Evolutionary conservation across 2,888 invertebrate species (phyloP).

Genomic region (Lithophane ornitopus): DNA sequence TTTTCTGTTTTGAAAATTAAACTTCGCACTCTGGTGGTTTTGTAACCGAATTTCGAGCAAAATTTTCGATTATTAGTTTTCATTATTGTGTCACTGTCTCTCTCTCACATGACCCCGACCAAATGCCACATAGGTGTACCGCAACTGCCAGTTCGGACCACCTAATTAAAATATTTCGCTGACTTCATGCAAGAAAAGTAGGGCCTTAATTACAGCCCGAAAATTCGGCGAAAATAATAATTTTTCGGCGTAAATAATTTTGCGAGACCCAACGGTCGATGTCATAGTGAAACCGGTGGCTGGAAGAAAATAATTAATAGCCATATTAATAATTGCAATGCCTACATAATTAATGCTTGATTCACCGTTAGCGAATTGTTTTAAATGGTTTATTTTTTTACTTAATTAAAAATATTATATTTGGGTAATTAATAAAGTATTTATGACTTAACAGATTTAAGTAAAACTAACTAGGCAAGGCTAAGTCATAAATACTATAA

Average conservation of each 20-base stretch:
- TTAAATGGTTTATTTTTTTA: constrained; percentile 9
- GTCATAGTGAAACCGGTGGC: constrained; percentile 55
- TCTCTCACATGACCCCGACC: constrained; percentile 56
- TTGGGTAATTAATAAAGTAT: neutral
- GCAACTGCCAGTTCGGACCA: constrained; percentile 74
- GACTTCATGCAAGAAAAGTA: constrained; percentile 75
- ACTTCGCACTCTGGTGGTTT: neutral
- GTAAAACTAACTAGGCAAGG: too few species aligned
- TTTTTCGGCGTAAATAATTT: constrained; percentile 52
- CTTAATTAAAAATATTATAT: constrained; percentile 18
- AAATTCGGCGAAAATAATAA: constrained; percentile 58
- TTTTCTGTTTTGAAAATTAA: too few species aligned
- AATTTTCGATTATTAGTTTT: neutral
- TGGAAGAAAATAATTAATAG: constrained; percentile 80
- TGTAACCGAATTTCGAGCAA: neutral
- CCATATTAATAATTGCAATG: constrained; percentile 67
- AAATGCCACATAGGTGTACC: constrained; percentile 59
- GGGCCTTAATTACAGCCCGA: constrained; percentile 62
- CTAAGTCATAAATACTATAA: too few species aligned
- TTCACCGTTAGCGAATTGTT: constrained; percentile 28
- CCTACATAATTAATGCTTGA: constrained; percentile 42
- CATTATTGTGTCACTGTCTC: constrained; percentile 25
- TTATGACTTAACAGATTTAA: neutral
- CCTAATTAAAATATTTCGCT: constrained; percentile 89
- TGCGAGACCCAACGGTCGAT: constrained; percentile 44